Evolutionary conservation across 2,113 vertebrate species (phyloP), one percentile per base, ranked within the genome.

Genomic region (Colius striatus): DNA sequence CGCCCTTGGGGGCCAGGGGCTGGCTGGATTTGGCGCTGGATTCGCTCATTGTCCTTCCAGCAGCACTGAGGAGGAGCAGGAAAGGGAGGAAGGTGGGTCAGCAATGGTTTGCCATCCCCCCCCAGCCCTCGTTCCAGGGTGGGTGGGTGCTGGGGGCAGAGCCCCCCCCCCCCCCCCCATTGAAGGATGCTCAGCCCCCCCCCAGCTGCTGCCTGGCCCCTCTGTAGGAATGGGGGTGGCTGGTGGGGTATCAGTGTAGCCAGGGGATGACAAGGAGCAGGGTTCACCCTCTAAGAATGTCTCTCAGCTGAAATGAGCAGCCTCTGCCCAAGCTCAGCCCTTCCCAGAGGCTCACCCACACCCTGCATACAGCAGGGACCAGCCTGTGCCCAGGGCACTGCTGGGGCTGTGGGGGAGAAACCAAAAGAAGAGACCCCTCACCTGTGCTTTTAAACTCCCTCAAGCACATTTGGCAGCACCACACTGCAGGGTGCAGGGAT

Each of bases 41-140:
- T 78, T 99, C 99, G 25, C 99, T 99, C 99, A 99, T 99, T 9
- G 92, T 98, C 91, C 87, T 96, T 78, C 90, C 97, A 72, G 88
- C 63, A 51, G 95, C 83, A 70, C 89, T 4, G 66, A 73, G 85
- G 58, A 89, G 30, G n/a, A 68, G 55, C 0, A 1, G 48, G 45
- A 86, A 14, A 11, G 9, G 41, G 90, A 92, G 68, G 75, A 87
- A 88, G 73, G 32, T 76, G 3, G 12, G n/a, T 89, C 74, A 94
- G 84, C 0, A 27, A 5, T 0, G 3, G 67, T 34, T 68, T 12
- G 0, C 57, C 19, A 0, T 22, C 2, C 27, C 43, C 77, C 76
- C 50, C 47, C 68, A 50, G 27, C 77, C 73, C 78, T 79, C 9
- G 0, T 27, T 38, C 81, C 3, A 2, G 67, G 8, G n/a, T 43